Evolutionary conservation across 37 sponge, comb jelly and placozoan species (phyloP), one percentile per base, ranked within the genome.

Genomic region (Cladorhizidae sp.): DNA sequence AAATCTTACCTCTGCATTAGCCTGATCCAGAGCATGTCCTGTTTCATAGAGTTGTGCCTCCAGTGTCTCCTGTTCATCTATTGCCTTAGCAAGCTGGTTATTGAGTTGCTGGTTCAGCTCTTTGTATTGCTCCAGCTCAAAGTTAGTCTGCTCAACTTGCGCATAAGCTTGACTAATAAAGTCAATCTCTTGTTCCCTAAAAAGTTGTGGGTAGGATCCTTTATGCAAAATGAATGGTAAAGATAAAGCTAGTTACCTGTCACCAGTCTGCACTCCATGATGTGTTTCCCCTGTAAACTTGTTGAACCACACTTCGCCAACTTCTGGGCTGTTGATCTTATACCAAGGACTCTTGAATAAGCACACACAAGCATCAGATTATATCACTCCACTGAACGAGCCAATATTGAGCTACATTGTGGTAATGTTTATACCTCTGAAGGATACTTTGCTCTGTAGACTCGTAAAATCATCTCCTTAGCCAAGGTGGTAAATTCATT

Each of bases 251-350:
- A 41, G 72, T 35, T 41, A 89, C 80, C 87, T 75, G 33, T 83
- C 84, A 37, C 38, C 89, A 18, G 86, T 35, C 0, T 45, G 57
- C 23, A 56, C 61, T 6, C 67, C 73, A 14, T 68, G 54, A 5
- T 78, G 79, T 26, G 86, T 83, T 50, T 95, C 87, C 37, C 94
- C 94, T 20, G 92, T 91, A 29, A 61, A 65, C 83, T 97, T 97
- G 83, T 97, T 97, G 67, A 97, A 83, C 90, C 83, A 88, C 64
- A 93, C 84, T 17, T 71, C 12, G 23, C 87, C 94, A 41, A 79
- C 85, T 33, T 74, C 64, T 20, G 80, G 43, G 57, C 87, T 94
- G 51, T 83, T 70, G 33, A 97, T 78, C 70, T 85, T 86, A 40
- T 77, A 61, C 97, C 97, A 97, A 83, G 18, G 90, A 83, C 96